Base-by-base conservation (phyloP, 2,797 vertebrate species). In the Chiroxiphia lanceolata region DNA sequence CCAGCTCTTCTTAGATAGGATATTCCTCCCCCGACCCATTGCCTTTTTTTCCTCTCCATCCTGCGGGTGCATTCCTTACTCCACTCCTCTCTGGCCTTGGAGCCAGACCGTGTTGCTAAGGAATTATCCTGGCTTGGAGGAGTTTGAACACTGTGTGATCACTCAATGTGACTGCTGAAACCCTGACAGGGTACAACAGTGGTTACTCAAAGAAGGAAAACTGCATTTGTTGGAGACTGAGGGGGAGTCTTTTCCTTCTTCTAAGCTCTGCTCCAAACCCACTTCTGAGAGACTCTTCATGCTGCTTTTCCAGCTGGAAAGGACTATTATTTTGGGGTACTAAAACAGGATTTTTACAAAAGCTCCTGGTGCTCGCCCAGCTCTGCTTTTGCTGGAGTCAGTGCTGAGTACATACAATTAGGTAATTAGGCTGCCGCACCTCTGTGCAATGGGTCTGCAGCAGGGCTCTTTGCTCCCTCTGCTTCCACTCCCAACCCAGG, bases 91-190 rank as follows among this genome's bases (percentile, higher is more conserved):
- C 75, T 54, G 54, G 88, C 90, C 87, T 42, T 75, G 65, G 90
- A 94, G 83, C 83, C 80, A 82, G 90, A 50, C 59, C 8, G 44
- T 65, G 93, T 91, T 96, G 91, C 94, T 95, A 92, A 92, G 95
- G 94, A 91, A 96, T 90, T 95, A 94, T 79, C 78, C 89, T 65
- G 71, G 82, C 87, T 90, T 78, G 87, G 91, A 77, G 80, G 82
- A 78, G 69, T 69, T 33, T 40, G 76, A 93, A 83, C 82, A 83
- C 54, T 93, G 59, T 80, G 78, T 45, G 51, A 83, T 91, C 10
- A 0, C 82, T 91, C 89, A 29, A 1, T 48, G 72, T 84, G 94
- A 76, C 81, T 59, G 67, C 70, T 71, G 89, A 90, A 93, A 93
- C 51, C 61, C 74, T 65, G 74, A 79, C 18, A 26, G 83, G 29